phyloP scores from a whole-genome alignment of 2,888 invertebrate species.

The Drosophila infuscata region DNA sequence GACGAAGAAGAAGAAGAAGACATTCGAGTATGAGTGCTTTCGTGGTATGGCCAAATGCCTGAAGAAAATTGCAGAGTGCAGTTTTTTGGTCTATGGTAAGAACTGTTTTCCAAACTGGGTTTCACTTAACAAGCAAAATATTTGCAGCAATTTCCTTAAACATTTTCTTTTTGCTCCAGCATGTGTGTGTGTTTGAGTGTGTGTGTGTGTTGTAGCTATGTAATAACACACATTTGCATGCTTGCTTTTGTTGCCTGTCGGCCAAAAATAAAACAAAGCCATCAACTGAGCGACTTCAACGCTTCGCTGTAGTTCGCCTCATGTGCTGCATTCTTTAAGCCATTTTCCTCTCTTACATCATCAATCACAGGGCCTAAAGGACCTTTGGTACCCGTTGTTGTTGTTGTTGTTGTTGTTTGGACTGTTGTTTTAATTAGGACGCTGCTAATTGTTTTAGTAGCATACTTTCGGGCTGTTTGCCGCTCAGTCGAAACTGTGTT shows the following conservation, averaged over 20 bases:
- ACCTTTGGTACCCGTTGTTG: constrained; percentile 14
- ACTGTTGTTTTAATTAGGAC: constrained; percentile 77
- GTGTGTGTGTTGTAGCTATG: constrained; percentile 20
- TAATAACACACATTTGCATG: constrained; percentile 69
- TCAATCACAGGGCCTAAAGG: constrained; percentile 70
- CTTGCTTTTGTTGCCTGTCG: constrained; percentile 42
- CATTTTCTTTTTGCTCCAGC: constrained; percentile 70
- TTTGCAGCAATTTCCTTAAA: constrained; percentile 81
- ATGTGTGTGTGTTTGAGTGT: constrained; percentile 17
- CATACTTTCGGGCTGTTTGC: constrained; percentile 67
- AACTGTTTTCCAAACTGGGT: constrained; percentile 74
- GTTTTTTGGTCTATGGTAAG: constrained; percentile 36
- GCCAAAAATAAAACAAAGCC: constrained; percentile 52
- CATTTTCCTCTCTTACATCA: constrained; percentile 49
- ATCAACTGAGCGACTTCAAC: constrained; percentile 46
- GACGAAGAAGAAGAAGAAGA: constrained; percentile 54
- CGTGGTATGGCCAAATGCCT: constrained; percentile 63
- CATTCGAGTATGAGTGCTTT: constrained; percentile 33
- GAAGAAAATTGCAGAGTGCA: constrained; percentile 69
- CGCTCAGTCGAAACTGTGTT: constrained; percentile 62
- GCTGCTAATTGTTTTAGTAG: constrained; percentile 78
- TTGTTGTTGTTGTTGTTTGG: constrained; percentile 30
- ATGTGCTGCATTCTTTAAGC: constrained; percentile 71
- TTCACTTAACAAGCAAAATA: constrained; percentile 81
- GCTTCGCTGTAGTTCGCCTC: constrained; percentile 39